phyloP scores from a whole-genome alignment of 2,888 invertebrate species.

The Stenodera caucasica region DNA sequence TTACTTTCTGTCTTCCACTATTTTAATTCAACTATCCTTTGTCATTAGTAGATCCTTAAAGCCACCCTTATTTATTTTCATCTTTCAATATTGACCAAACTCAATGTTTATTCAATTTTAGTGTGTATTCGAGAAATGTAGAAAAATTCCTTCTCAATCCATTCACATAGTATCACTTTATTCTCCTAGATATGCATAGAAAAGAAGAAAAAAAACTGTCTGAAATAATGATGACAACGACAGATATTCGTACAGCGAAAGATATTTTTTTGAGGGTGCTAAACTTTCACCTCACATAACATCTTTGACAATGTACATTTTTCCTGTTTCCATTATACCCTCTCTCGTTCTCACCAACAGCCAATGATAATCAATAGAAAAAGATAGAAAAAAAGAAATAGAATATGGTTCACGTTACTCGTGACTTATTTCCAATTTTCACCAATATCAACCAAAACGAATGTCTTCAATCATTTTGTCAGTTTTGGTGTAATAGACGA shows the following conservation, averaged over 20 bases:
- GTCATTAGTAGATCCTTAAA: background rate
- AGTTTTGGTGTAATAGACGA: slow-evolving; percentile 9
- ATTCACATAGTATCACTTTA: too few relatives aligned
- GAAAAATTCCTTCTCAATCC: background rate
- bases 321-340: too few relatives aligned
- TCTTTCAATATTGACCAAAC: background rate
- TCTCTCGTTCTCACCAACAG: too few relatives aligned
- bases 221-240: background rate
- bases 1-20: too few relatives aligned
- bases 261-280: background rate
- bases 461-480: slow-evolving; percentile 22
- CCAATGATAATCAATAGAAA: background rate
- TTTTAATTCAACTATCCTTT: too few relatives aligned
- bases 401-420: background rate
- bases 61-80: background rate
- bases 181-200: too few relatives aligned
- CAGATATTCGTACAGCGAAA: background rate
- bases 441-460: slow-evolving; percentile 11
- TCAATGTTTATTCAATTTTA: background rate
- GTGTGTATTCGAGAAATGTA: background rate
- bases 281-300: slow-evolving; percentile 10
- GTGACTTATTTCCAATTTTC: slow-evolving; percentile 22
- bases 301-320: background rate
- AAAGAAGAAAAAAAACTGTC: background rate
- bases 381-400: background rate